Percentiles rank a stretch among this genome's conserved stretches.
Evolutionary conservation across 1,140 invertebrate genomes (phyloP).

Genomic region (Onthophagus taurus): DNA sequence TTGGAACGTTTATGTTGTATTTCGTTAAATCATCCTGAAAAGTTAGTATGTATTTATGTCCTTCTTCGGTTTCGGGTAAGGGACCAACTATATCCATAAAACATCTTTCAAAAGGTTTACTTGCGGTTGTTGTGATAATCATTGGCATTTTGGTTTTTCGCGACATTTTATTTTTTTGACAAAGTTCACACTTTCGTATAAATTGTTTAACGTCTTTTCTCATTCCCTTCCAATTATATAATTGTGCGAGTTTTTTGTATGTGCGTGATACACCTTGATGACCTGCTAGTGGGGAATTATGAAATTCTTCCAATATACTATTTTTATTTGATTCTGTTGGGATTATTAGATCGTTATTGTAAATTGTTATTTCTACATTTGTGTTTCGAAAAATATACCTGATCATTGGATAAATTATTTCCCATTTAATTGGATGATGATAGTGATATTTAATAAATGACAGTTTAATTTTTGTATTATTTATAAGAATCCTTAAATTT

Average conservation of each 20-base stretch:
- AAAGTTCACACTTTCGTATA: slow-evolving; percentile 25
- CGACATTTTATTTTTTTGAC: slow-evolving; percentile 28
- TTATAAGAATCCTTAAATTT: no score
- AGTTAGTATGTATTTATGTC: slow-evolving; percentile 23
- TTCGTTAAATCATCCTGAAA: slow-evolving; percentile 29
- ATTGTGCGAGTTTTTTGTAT: slow-evolving; percentile 28
- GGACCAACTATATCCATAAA: slow-evolving; percentile 28
- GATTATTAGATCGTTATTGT: slow-evolving; percentile 11
- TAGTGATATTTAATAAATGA: no score
- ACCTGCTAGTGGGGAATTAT: slow-evolving; percentile 25
- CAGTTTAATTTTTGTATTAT: no score
- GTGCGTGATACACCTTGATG: slow-evolving; percentile 31
- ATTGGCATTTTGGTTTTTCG: slow-evolving; percentile 23
- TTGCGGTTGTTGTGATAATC: slow-evolving; percentile 30
- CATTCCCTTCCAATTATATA: slow-evolving; percentile 33
- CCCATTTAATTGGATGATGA: no score
- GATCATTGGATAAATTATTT: no score
- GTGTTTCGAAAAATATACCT: no score
- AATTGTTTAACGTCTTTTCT: slow-evolving; percentile 32
- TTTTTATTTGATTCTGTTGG: slow-evolving; percentile 25
- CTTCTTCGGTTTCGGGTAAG: neutral
- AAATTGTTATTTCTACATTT: no score
- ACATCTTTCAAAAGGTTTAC: slow-evolving; percentile 22
- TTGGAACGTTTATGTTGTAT: slow-evolving; percentile 5
- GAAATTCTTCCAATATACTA: slow-evolving; percentile 32